Evolutionary conservation across 2,888 invertebrate genomes (phyloP).

Genomic region (Cryptosula pallasiana): DNA sequence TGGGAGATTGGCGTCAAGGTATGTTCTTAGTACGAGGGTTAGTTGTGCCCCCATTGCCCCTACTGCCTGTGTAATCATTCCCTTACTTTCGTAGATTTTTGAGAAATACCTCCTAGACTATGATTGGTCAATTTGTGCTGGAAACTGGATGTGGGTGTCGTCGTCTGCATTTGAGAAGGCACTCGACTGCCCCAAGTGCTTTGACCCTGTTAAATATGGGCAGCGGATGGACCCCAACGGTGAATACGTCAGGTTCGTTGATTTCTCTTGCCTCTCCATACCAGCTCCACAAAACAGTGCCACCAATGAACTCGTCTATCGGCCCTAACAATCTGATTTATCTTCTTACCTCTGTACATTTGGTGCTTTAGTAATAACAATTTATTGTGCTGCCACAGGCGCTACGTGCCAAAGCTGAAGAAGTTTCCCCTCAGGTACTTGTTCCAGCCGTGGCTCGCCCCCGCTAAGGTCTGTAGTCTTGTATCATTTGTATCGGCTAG

Average conservation of each 20-base stretch:
- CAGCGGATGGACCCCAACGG: slow-evolving; percentile 44
- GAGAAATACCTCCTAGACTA: slow-evolving; percentile 43
- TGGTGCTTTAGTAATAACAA: not conserved
- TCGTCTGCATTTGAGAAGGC: slow-evolving; percentile 49
- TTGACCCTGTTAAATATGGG: slow-evolving; percentile 45
- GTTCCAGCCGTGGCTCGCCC: slow-evolving; percentile 48
- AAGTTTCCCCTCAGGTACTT: slow-evolving; percentile 42
- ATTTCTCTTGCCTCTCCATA: not conserved
- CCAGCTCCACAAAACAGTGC: not conserved
- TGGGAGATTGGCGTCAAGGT: slow-evolving; percentile 46
- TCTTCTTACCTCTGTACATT: not conserved
- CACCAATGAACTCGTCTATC: not conserved
- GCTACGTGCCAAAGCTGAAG: slow-evolving; percentile 44
- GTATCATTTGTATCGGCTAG: too few species aligned
- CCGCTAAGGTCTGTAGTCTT: slow-evolving; percentile 32
- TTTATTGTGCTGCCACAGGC: slow-evolving; percentile 31
- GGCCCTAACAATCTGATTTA: not conserved
- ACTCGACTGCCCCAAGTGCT: slow-evolving; percentile 42
- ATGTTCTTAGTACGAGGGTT: too few species aligned
- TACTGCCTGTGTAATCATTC: too few species aligned
- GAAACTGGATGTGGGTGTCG: slow-evolving; percentile 52
- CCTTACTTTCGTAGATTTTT: slow-evolving; percentile 35
- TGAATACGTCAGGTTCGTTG: slow-evolving; percentile 38
- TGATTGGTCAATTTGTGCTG: slow-evolving; percentile 50
- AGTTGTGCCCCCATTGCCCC: too few species aligned